Percentiles rank a stretch among this genome's conserved stretches.
Conservation (phyloP, 2,888 invertebrate species). For the Mesochorus sp. region DNA sequence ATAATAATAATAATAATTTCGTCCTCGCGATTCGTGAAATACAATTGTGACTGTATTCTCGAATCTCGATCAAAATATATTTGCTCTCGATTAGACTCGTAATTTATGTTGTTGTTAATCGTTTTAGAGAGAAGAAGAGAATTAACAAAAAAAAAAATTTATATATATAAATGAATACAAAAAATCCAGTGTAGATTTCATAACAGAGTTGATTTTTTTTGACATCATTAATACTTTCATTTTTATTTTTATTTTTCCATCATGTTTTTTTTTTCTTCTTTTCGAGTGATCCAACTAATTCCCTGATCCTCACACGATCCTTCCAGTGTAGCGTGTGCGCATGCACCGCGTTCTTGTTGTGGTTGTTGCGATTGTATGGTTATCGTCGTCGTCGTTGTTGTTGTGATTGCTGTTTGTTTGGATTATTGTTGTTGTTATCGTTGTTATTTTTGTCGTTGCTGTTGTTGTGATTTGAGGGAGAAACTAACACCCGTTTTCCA, state of each 20-base stretch:
- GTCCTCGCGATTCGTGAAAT: not conserved
- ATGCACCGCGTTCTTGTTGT: conserved; percentile 1
- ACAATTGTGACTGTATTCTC: not conserved
- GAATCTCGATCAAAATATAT: conserved; percentile 32
- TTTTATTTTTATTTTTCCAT: conserved; percentile 48
- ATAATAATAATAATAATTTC: no score
- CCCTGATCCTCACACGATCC: conserved; percentile 39
- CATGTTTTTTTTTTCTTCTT: conserved; percentile 56
- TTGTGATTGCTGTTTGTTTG: no score
- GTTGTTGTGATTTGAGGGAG: conserved; percentile 76
- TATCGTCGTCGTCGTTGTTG: no score
- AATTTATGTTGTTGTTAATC: conserved; percentile 57
- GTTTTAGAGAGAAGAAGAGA: conserved; percentile 24
- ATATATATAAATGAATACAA: conserved; percentile 44
- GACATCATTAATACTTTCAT: conserved; percentile 65
- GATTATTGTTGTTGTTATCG: no score
- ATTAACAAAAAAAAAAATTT: conserved; percentile 18
- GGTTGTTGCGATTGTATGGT: no score
- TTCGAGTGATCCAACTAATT: conserved; percentile 67
- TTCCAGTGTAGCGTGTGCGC: not conserved
- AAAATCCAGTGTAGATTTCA: conserved; percentile 45
- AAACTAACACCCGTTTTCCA: conserved; percentile 81
- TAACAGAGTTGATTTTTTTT: conserved; percentile 66
- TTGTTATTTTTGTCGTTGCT: no score
- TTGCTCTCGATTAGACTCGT: conserved; percentile 31